Evolutionary conservation across 2,113 vertebrate species (phyloP), one percentile per base, ranked within the genome.

Genomic region (Lophochroa leadbeateri): DNA sequence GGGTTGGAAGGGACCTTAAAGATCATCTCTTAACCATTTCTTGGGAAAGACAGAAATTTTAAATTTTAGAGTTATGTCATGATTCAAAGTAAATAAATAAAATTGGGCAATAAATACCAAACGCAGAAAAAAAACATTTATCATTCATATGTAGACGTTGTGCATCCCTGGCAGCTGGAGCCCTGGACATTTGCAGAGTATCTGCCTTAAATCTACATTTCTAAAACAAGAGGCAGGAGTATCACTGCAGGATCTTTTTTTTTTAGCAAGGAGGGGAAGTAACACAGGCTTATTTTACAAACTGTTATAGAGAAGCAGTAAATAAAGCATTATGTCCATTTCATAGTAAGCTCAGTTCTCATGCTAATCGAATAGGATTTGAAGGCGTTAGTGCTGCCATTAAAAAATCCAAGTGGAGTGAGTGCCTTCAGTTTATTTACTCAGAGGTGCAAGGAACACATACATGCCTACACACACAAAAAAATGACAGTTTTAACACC

Each of bases 41-140:
- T 57, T 44, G 5, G 2, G 16, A 75, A 85, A 37, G 13, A 2
- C 2, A 74, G 63, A 69, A 92, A 33, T n/a, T 1, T 84, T 57
- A 33, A 81, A 33, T 50, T 2, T 84, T 70, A 35, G 3, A 13
- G 16, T 46, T 37, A 9, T 37, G 2, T 1, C 13, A 14, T 85
- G 85, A 49, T 31, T 82, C 35, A 92, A 90, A 71, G 17, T 13
- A 85, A 80, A 86, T 69, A 12, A 65, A 90, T 33, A 33, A 57
- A 91, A 74, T 64, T 72, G n/a, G 35, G 81, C 39, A 95, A 60
- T 31, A 92, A 93, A 70, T 61, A 55, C 0, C 11, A 75, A 77
- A 94, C 65, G 61, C 41, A 95, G 89, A 81, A 84, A 82, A 67
- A 88, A 31, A 27, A 53, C 33, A 93, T 95, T 93, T 86, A 76